Percentiles rank a stretch among this genome's conserved stretches.
These are phyloP conservation scores for Zootoca vivipara DNA, from an alignment of 2,113 vertebrate genomes.

Conservation along the genomic window DNA sequence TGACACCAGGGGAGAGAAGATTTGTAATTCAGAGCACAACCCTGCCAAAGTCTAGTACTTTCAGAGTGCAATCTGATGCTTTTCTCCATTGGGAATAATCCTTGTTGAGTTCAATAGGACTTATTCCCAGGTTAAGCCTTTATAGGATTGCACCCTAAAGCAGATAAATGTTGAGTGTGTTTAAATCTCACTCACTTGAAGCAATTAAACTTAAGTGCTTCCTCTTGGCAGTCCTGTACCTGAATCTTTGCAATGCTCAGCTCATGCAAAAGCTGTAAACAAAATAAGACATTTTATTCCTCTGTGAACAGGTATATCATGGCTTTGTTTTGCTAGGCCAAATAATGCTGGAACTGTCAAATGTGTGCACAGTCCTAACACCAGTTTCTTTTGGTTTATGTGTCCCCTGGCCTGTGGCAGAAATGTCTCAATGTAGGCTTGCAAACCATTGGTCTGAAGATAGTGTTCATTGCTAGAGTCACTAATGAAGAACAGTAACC, in stretches of 20 bases:
- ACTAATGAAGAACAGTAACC: not conserved
- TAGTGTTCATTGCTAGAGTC: slow-evolving; percentile 22
- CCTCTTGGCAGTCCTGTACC: not conserved
- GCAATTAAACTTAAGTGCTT: not conserved
- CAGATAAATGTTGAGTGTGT: not conserved
- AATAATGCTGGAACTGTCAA: slow-evolving; percentile 40
- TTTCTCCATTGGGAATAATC: not conserved
- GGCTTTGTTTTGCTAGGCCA: no score
- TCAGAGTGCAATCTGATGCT: not conserved
- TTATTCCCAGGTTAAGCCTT: not conserved
- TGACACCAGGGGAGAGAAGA: slow-evolving; percentile 55
- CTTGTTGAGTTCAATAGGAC: not conserved
- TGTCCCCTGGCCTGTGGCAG: slow-evolving; percentile 2
- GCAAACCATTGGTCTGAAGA: not conserved
- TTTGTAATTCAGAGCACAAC: slow-evolving; percentile 37
- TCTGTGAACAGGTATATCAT: not conserved
- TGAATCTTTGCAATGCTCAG: slow-evolving; percentile 21
- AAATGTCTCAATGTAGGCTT: not conserved
- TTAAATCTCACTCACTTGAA: not conserved
- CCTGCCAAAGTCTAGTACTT: not conserved
- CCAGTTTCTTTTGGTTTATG: not conserved
- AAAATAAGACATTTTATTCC: slow-evolving; percentile 35
- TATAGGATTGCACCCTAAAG: not conserved
- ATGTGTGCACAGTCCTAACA: slow-evolving; percentile 16
- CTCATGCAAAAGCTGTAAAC: slow-evolving; percentile 38